These are phyloP conservation scores for Holcopasites calliopsidis DNA, from an alignment of 1,140 invertebrate genomes.

Conservation along the genomic window DNA sequence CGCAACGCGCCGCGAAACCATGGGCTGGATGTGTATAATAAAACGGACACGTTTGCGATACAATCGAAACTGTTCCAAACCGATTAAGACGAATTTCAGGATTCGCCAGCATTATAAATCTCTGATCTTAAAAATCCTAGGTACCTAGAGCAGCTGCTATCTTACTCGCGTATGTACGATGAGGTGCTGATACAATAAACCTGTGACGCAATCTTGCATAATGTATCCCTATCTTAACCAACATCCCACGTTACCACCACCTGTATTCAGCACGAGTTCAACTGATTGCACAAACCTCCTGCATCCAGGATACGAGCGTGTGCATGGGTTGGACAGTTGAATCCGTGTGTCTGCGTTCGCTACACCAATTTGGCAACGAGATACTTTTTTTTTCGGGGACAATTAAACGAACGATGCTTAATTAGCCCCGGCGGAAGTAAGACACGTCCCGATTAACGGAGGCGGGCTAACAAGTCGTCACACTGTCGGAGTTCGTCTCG, in stretches of 20 bases:
- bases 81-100: slow-evolving; percentile 47
- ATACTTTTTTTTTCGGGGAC: slow-evolving; percentile 13
- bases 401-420: neutral
- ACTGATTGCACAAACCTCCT: slow-evolving; percentile 72
- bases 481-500: too few relatives aligned
- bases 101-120: slow-evolving; percentile 38
- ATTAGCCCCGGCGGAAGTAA: neutral
- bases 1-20: slow-evolving; percentile 6
- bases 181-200: slow-evolving; percentile 76
- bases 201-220: slow-evolving; percentile 72
- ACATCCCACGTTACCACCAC: slow-evolving; percentile 71
- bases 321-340: slow-evolving; percentile 38
- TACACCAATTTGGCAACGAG: slow-evolving; percentile 1
- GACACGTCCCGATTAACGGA: neutral
- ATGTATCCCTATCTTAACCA: slow-evolving; percentile 67
- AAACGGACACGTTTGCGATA: slow-evolving; percentile 34
- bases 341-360: slow-evolving; percentile 32
- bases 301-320: slow-evolving; percentile 61
- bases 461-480: neutral
- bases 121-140: slow-evolving; percentile 19
- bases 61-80: slow-evolving; percentile 41
- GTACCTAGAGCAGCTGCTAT: slow-evolving; percentile 41
- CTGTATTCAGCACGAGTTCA: slow-evolving; percentile 71
- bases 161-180: slow-evolving; percentile 60
- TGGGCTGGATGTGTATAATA: slow-evolving; percentile 27